Conservation (phyloP, 2,113 vertebrate species). For the Burhinus oedicnemus region DNA sequence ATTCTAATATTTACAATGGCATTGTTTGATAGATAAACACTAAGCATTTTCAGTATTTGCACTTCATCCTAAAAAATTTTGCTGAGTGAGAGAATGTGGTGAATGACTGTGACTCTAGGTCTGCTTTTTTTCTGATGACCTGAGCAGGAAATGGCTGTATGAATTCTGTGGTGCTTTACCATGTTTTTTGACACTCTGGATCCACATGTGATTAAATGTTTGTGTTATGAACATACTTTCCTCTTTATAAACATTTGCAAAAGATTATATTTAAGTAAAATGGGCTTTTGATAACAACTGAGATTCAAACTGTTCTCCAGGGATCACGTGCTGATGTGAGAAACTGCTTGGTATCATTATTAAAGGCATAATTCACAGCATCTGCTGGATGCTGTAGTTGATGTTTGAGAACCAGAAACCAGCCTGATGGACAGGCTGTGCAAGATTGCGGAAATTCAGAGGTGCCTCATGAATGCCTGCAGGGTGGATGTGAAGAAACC, state of each 20-base stretch:
- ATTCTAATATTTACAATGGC: not conserved
- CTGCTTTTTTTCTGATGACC: not conserved
- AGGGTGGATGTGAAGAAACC: not conserved
- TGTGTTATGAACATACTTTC: not conserved
- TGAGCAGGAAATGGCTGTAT: not conserved
- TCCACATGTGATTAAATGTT: not conserved
- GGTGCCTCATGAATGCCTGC: not conserved
- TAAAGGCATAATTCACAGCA: not conserved
- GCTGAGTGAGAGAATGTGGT: not conserved
- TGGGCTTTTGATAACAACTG: not conserved
- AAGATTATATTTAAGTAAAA: not conserved
- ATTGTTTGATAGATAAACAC: not conserved
- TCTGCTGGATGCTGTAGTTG: not conserved
- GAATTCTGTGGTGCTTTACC: not conserved
- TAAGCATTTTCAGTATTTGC: not conserved
- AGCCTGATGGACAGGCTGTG: not conserved
- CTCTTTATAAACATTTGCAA: not conserved
- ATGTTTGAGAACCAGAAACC: not conserved
- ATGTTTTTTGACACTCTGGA: not conserved
- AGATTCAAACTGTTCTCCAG: not conserved
- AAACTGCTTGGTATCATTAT: not conserved
- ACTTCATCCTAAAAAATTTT: not conserved
- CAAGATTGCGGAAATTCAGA: not conserved
- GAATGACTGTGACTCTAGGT: not conserved
- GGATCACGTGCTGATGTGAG: not conserved